These are phyloP conservation scores for Doryteuthis pealeii DNA, from an alignment of 1,140 invertebrate genomes.

Conservation along the genomic window DNA sequence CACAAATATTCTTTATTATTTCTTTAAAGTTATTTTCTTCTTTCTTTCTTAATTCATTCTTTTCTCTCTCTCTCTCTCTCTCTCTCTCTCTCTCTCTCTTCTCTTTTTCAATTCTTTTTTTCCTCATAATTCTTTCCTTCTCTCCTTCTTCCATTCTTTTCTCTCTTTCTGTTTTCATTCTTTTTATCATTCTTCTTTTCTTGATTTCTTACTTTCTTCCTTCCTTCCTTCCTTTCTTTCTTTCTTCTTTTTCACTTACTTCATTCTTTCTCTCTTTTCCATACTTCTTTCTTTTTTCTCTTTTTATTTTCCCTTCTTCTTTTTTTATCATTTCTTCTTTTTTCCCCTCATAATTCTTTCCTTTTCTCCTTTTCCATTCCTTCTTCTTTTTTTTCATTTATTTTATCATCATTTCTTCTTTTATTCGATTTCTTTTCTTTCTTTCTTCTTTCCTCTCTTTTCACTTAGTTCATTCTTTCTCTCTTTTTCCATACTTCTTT, in stretches of 20 bases:
- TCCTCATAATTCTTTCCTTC: not conserved
- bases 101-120: not conserved
- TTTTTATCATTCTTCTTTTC: not conserved
- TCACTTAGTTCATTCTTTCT: not conserved
- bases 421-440: not conserved
- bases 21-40: no score
- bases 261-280: not conserved
- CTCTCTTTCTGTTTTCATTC: not conserved
- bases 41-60: no score
- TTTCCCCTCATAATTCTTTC: not conserved
- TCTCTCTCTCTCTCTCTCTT: not conserved
- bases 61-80: not conserved
- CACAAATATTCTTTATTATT: no score
- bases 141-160: not conserved
- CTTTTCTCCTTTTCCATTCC: not conserved
- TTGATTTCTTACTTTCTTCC: not conserved
- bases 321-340: not conserved
- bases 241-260: not conserved
- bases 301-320: not conserved
- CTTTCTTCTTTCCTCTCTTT: not conserved
- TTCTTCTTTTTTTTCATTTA: not conserved
- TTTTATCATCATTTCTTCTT: not conserved
- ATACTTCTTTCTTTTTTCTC: not conserved
- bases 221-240: not conserved
- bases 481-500: not conserved